Base-by-base conservation (phyloP, 2,888 invertebrate genomes). In the Chloromyia formosa region DNA sequence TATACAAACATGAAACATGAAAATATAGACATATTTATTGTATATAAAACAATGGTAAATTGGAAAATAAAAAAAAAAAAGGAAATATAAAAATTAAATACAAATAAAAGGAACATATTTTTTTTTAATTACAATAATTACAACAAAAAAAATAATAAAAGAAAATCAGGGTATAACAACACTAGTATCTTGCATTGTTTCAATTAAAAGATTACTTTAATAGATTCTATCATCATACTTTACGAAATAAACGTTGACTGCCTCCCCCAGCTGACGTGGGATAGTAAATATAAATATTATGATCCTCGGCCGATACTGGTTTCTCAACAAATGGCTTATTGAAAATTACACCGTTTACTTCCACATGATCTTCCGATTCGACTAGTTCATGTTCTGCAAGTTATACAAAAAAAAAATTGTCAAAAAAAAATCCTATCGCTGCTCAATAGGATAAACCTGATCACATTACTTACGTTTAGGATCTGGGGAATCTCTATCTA, bases 281-380 rank as follows among this genome's bases (percentile, higher is more conserved):
- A 87, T 98, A 99, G 86, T 99, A 99, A 81, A 99, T 99, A 84
- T 98, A 98, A 83, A 99, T 97, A 85, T 99, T 99, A 85, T 99
- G 99, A 87, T 99, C 98, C 86, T 99, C 99, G 0, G 99, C 99
- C 22, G 97, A 97, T 7, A 99, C 95, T 0, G 99, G 99, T 84
- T 99, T 99, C 87, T 99, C 99, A 20, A 99, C 99, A 87, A 99
- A 99, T 0, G 99, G 99, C 83, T 98, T 98, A 83, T 97, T 97
- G 83, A 98, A 98, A 22, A 92, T 92, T 35, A 94, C 91, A 5
- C 97, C 97, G 83, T 97, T 96, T 62, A 98, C 96, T 87, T 98
- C 98, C 2, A 98, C 97, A 81, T 96, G 96, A 86, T 98, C 98
- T 84, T 98, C 98, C 0, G 94, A 94, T 85, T 98, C 97, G 64